A percentile compares a stretch with the other conserved stretches of the same genome.
Evolutionary conservation across 2,797 vertebrate species (phyloP).

Genomic region (Myoxocephalus aenaeus): DNA sequence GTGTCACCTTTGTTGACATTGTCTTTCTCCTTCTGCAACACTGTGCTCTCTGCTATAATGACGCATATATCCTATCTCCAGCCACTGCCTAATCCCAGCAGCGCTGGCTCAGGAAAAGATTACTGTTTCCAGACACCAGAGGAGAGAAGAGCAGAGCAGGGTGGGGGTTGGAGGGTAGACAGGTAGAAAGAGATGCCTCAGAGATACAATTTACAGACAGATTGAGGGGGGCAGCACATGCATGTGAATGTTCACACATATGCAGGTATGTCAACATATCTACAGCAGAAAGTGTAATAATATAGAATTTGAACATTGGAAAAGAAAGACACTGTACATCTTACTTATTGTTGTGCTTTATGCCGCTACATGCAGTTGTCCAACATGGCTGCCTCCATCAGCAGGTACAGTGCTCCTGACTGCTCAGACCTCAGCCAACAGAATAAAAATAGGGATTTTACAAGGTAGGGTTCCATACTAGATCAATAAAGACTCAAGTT

Average conservation of each 20-base stretch:
- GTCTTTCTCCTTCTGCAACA: constrained; percentile 71
- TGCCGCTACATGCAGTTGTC: constrained; percentile 37
- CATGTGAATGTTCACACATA: constrained; percentile 42
- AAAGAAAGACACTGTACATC: constrained; percentile 4
- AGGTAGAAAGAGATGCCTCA: constrained; percentile 66
- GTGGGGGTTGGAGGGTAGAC: constrained; percentile 62
- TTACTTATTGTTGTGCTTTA: constrained; percentile 24
- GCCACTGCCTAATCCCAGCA: constrained; percentile 84
- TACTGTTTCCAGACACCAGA: constrained; percentile 83
- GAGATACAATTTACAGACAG: constrained; percentile 66
- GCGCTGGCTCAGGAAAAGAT: constrained; percentile 85
- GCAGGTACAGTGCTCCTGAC: constrained; percentile 67
- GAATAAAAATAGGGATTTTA: constrained; percentile 28
- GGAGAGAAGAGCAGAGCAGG: constrained; percentile 68
- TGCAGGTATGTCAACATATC: constrained; percentile 25
- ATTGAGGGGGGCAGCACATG: constrained; percentile 43
- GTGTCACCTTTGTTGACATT: constrained; percentile 85
- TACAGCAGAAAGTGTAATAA: constrained; percentile 14
- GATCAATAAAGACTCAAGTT: constrained; percentile 34
- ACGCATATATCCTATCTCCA: constrained; percentile 84
- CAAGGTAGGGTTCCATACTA: background rate
- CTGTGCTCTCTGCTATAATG: constrained; percentile 81
- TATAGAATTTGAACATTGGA: background rate
- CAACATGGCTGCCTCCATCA: constrained; percentile 50
- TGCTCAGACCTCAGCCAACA: constrained; percentile 29